Base-by-base conservation (phyloP, 2,888 invertebrate genomes). In the Antheraea assamensis region DNA sequence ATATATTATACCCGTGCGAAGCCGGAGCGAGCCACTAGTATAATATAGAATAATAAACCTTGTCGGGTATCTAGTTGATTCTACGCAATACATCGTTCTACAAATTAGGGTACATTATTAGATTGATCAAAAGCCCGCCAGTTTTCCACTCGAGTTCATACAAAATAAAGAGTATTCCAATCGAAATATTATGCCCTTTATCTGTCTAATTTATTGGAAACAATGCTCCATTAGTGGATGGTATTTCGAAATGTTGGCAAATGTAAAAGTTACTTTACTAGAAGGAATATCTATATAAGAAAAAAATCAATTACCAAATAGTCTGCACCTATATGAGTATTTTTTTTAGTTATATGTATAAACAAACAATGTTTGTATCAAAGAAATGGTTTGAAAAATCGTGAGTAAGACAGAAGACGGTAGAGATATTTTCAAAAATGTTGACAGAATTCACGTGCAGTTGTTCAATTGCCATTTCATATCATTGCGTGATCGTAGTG, bases 191-290 rank as follows among this genome's bases (percentile, higher is more conserved):
- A 81, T 82, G 80, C 80, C 84, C 83, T 84, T 82, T 85, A 85
- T 84, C 82, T 79, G 80, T 78, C 77, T 82, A 84, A 83, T 85
- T 85, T 85, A 85, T 85, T 85, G 85, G 82, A 84, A 84, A 79
- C 77, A 81, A 82, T 81, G 70, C 76, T 77, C 84, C 79, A 83
- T 83, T 84, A 84, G 81, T 78, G 78, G 80, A 78, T 78, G 80
- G 75, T 75, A 80, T 77, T 80, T 77, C 79, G 75, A 77, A 80
- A 70, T 72, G 72, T 68, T 71, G 74, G 52, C 24, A 70, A 72
- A 77, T 74, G 24, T 75, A 70, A 47, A 71, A 47, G 55, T 72
- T 13, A 55, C 21, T 30, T 64, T 17, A 30, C 61, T 64, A 7
- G 30, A 64, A 30, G 4, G 15, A 17, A 30, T 30, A 30, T 10